Conservation (phyloP, 2,113 vertebrate species). For the Paradoxurus hermaphroditus region DNA sequence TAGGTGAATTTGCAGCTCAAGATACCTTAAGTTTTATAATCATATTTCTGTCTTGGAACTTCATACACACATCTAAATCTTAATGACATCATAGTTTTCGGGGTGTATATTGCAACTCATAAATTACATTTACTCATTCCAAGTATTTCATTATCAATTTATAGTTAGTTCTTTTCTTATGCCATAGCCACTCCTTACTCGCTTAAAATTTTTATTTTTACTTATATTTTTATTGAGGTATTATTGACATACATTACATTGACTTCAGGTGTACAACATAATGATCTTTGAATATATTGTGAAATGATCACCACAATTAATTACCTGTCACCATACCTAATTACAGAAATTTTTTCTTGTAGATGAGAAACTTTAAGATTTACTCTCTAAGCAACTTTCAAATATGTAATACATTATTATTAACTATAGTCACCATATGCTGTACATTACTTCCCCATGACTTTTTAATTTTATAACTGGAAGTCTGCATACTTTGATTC, state of each 20-base stretch:
- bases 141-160: neutral
- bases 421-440: neutral
- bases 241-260: neutral
- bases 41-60: neutral
- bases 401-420: neutral
- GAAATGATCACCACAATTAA: neutral
- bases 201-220: neutral
- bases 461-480: neutral
- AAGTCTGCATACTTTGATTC: neutral
- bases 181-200: neutral
- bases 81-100: neutral
- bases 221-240: neutral
- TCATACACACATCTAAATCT: neutral
- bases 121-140: neutral
- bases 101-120: neutral
- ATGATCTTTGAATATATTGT: neutral
- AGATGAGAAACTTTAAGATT: neutral
- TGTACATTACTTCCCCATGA: neutral
- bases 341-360: neutral
- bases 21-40: constrained; percentile 40
- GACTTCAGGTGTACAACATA: neutral
- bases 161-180: neutral
- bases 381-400: neutral
- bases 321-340: neutral
- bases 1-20: constrained; percentile 28